Evolutionary conservation across 2,797 vertebrate genomes (phyloP).

Genomic region (Microchirus variegatus): DNA sequence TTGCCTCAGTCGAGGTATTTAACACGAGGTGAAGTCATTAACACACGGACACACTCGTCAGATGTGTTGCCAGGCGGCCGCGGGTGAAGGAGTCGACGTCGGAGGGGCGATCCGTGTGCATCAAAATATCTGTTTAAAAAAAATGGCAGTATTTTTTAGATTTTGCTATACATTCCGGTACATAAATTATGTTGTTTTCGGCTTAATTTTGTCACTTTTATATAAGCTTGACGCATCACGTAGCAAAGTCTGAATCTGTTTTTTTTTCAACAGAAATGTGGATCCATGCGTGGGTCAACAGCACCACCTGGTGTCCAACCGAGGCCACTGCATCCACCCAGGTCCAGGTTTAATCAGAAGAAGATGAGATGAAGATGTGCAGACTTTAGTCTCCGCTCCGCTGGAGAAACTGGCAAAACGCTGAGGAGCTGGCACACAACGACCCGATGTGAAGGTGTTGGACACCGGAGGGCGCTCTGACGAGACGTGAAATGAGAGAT

Average conservation of each 20-base stretch:
- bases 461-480: no score
- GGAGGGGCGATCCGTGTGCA: no score
- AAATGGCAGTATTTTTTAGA: no score
- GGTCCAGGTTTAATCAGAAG: background rate
- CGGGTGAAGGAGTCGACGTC: slow-evolving; percentile 30
- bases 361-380: background rate
- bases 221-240: no score
- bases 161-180: no score
- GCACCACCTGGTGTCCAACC: slow-evolving; percentile 57
- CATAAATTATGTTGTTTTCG: no score
- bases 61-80: slow-evolving; percentile 67
- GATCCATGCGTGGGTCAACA: slow-evolving; percentile 31
- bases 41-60: slow-evolving; percentile 69
- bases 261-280: background rate
- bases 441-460: no score
- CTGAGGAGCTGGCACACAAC: background rate
- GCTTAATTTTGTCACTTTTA: no score
- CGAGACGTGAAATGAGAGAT: no score
- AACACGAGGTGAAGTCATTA: slow-evolving; percentile 76
- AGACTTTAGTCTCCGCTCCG: background rate
- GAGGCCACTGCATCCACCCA: slow-evolving; percentile 5
- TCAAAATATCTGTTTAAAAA: background rate
- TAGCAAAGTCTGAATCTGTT: background rate
- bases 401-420: background rate
- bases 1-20: slow-evolving; percentile 69